Percentiles rank a stretch among this genome's conserved stretches.
These are phyloP conservation scores for Cantharis flavilabris DNA, from an alignment of 2,888 invertebrate species.

Conservation along the genomic window DNA sequence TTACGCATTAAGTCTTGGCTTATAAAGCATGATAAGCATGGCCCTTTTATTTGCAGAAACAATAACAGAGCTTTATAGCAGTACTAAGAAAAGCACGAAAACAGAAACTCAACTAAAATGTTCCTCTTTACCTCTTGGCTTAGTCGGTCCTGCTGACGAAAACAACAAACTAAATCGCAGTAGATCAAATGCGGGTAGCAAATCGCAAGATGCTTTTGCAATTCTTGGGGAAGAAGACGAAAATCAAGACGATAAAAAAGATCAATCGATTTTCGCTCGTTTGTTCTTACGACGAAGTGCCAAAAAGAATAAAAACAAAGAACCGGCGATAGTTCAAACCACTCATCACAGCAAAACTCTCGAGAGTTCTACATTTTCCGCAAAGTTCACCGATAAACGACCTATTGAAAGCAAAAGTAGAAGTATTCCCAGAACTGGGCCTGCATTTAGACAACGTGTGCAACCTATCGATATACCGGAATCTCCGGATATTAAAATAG, in stretches of 20 bases:
- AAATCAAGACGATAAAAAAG: constrained; percentile 57
- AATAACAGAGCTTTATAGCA: constrained; percentile 51
- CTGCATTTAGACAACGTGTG: constrained; percentile 61
- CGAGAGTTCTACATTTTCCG: background rate
- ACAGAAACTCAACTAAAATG: constrained; percentile 65
- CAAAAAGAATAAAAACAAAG: constrained; percentile 65
- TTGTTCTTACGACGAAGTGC: constrained; percentile 72
- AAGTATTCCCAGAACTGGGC: constrained; percentile 52
- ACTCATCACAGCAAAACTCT: background rate
- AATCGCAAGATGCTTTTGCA: constrained; percentile 48
- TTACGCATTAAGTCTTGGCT: background rate
- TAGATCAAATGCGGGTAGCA: constrained; percentile 53
- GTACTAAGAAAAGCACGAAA: constrained; percentile 40
- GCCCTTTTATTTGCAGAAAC: constrained; percentile 50
- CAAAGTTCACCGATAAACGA: background rate
- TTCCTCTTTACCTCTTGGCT: constrained; percentile 67
- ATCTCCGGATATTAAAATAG: constrained; percentile 46
- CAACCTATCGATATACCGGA: constrained; percentile 61
- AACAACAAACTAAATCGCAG: constrained; percentile 60
- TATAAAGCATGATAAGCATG: constrained; percentile 28
- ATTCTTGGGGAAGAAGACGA: constrained; percentile 49
- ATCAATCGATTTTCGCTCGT: constrained; percentile 68
- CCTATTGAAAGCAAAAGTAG: background rate
- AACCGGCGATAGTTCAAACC: background rate
- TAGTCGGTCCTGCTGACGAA: constrained; percentile 58